Conservation (phyloP, 2,888 invertebrate genomes). For the Danaus chrysippus region DNA sequence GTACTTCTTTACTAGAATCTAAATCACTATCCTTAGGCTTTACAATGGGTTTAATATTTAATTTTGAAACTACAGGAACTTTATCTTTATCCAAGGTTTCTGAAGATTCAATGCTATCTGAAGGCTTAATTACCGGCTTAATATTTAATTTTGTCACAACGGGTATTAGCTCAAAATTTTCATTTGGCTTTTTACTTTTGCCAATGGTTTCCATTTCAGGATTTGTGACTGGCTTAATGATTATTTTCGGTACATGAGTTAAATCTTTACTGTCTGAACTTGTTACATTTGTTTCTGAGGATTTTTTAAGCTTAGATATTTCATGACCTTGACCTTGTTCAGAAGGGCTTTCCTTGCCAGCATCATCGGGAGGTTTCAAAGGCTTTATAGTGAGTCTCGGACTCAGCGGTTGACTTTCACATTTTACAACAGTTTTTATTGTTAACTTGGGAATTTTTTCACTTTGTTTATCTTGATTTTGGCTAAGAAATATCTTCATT, state of each 20-base stretch:
- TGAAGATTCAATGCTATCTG: conserved; percentile 52
- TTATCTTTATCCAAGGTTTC: conserved; percentile 53
- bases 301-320: conserved; percentile 52
- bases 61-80: conserved; percentile 76
- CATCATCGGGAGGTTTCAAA: conserved; percentile 56
- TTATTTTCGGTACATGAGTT: conserved; percentile 70
- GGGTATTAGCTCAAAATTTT: conserved; percentile 61
- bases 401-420: conserved; percentile 62
- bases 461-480: conserved; percentile 54
- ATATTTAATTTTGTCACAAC: conserved; percentile 69
- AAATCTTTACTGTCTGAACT: conserved; percentile 38
- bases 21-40: conserved; percentile 71
- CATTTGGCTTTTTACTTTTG: conserved; percentile 41
- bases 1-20: conserved; percentile 68
- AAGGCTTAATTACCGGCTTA: conserved; percentile 70
- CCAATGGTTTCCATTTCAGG: conserved; percentile 44
- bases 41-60: conserved; percentile 76
- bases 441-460: conserved; percentile 71
- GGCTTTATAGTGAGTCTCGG: conserved; percentile 76
- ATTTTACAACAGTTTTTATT: conserved; percentile 63
- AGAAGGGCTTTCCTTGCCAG: conserved; percentile 41
- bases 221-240: conserved; percentile 74
- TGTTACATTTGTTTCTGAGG: conserved; percentile 48
- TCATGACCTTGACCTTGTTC: conserved; percentile 34
- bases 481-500: conserved; percentile 63